Conservation (phyloP, 2,113 vertebrate species). For the Leptodactylus fuscus region DNA sequence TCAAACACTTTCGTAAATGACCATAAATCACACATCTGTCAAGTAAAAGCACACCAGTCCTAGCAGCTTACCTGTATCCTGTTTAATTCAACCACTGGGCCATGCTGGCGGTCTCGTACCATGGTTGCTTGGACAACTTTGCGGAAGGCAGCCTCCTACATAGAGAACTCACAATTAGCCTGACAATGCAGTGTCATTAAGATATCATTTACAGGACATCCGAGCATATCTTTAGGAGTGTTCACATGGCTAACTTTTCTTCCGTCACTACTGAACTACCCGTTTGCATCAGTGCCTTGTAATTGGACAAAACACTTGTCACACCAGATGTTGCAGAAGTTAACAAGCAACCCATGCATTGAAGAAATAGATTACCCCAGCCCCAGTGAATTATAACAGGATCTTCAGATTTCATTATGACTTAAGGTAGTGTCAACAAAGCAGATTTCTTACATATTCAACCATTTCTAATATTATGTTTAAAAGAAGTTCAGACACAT, state of each 20-base stretch:
- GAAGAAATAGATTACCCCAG: too few relatives aligned
- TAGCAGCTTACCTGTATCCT: slow-evolving; percentile 87
- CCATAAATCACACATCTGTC: too few relatives aligned
- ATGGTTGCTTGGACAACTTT: slow-evolving; percentile 98
- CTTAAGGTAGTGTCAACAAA: too few relatives aligned
- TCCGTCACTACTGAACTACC: neutral
- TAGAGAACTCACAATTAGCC: neutral
- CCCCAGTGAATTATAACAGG: too few relatives aligned
- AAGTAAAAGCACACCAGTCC: too few relatives aligned
- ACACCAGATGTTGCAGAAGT: neutral
- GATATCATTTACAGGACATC: neutral
- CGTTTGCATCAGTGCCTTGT: neutral
- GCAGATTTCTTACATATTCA: too few relatives aligned
- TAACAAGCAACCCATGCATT: neutral
- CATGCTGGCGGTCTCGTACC: slow-evolving; percentile 96
- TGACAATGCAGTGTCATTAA: neutral
- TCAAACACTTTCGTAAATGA: neutral
- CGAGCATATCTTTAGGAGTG: neutral
- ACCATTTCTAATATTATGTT: too few relatives aligned
- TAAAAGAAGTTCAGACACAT: too few relatives aligned
- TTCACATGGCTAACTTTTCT: neutral
- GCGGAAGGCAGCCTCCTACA: slow-evolving; percentile 94
- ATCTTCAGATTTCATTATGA: too few relatives aligned
- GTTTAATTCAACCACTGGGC: slow-evolving; percentile 96
- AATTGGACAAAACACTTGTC: neutral